Evolutionary conservation across 2,797 vertebrate genomes (phyloP), one percentile per base, ranked within the genome.

Genomic region (Siniperca undulata): DNA sequence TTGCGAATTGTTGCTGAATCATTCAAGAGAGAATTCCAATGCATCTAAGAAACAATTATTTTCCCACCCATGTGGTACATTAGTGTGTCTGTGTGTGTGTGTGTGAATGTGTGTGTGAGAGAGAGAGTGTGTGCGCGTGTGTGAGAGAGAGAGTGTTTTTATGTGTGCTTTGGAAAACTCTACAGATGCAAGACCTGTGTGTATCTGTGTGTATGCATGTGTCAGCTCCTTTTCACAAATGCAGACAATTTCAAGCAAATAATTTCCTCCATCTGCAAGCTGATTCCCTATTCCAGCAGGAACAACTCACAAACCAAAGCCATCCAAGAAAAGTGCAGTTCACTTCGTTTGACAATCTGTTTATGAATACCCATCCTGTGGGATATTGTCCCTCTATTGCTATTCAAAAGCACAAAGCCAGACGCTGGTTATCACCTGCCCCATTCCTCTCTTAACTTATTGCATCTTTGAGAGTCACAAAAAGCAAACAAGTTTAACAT

Each of bases 341-440:
- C 14, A 82, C 83, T 87, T 88, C n/a, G 30, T 70, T 73, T 27
- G 27, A 73, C 61, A 55, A 60, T 88, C 61, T 80, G 77, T 80
- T 84, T 58, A 75, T 68, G 70, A 86, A 83, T 61, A 70, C 14
- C 64, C 24, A 73, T 85, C 46, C 55, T 70, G 38, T 69, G 46
- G 42, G 73, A 85, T 80, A 82, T 59, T 76, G 27, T 4, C 30
- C n/a, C 42, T 48, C 76, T 56, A 64, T 36, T 76, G 30, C 50
- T 77, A 22, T 71, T 75, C 20, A 80, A 70, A 62, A 67, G 44
- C 48, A 82, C 53, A 82, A 78, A 76, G 60, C 65, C 68, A 77
- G 50, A 48, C 1, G 8, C 58, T 62, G 44, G 64, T 78, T 77
- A 83, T 78, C 55, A 78, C 60, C 59, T 52, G 46, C 16, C 10